Evolutionary conservation across 2,113 vertebrate species (phyloP), one percentile per base, ranked within the genome.

Genomic region (Strix uralensis): DNA sequence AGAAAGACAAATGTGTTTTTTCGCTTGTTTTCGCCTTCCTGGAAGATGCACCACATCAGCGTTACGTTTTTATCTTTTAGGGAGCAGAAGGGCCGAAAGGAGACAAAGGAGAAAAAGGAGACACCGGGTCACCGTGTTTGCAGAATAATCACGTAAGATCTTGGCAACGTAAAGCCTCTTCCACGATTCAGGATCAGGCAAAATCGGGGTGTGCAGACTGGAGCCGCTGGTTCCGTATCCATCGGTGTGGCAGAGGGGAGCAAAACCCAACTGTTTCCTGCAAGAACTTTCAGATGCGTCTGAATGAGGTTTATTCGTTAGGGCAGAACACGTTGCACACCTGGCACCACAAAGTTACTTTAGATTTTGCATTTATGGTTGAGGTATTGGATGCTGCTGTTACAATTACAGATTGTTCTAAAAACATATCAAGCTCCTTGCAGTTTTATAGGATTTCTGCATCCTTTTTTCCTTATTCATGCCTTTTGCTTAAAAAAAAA

Each of bases 21-120:
- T 74, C 59, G 65, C 29, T 74, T 34, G 29, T 12, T 83, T 95
- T 42, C 59, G 6, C 58, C n/a, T 38, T 59, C 18, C 42, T 96
- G 69, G 70, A 63, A 58, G 79, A 62, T 13, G 42, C 6, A 26
- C 9, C 25, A 20, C 6, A 1, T 83, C 40, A 58, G 7, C 3
- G 0, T 44, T 36, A 27, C 0, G 0, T 65, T 86, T 69, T 42
- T 95, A 3, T 81, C 71, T 87, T 49, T 74, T 79, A 99, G 99
- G 99, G 99, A 27, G 66, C 98, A 88, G 99, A 99, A 11, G 99
- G 99, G 71, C 98, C 98, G 44, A 99, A 98, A 95, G 99, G 99
- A 86, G 98, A 99, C 66, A 99, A 98, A 88, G 99, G 99, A 90
- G 98, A 99, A 65, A 99, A 99, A 82, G 99, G 99, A 81, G 99